A percentile compares a stretch with the other conserved stretches of the same genome.
Evolutionary conservation across 2,888 invertebrate species (phyloP).

Genomic region (Noctua janthe): DNA sequence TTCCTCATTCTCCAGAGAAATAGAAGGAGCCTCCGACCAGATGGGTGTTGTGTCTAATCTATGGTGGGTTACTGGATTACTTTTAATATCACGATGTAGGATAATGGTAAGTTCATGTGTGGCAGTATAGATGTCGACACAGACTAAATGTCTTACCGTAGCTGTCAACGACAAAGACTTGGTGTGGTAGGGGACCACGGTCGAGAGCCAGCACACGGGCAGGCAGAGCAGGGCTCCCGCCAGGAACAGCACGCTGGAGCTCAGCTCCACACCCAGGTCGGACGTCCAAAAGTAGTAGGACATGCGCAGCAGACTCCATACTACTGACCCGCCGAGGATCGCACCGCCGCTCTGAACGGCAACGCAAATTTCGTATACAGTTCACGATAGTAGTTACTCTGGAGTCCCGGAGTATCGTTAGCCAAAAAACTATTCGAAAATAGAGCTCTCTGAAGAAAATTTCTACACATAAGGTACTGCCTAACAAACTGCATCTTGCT

Average conservation of each 20-base stretch:
- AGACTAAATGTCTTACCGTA: conserved; percentile 71
- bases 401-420: neutral
- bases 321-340: conserved; percentile 81
- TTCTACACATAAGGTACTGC: neutral
- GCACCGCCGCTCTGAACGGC: conserved; percentile 82
- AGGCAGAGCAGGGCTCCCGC: conserved; percentile 83
- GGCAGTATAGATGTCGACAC: neutral
- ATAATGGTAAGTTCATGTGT: neutral
- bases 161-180: conserved; percentile 77
- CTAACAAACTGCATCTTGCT: neutral
- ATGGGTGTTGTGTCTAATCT: neutral
- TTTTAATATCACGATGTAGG: neutral
- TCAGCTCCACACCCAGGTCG: conserved; percentile 84
- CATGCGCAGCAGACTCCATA: conserved; percentile 84
- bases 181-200: conserved; percentile 82
- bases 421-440: neutral
- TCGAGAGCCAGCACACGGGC: conserved; percentile 86
- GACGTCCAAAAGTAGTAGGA: conserved; percentile 88
- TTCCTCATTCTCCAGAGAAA: neutral
- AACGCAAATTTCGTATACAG: neutral
- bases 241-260: conserved; percentile 77
- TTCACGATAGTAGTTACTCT: neutral
- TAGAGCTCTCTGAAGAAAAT: neutral
- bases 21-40: neutral
- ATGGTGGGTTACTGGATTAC: neutral